Percentiles rank a stretch among this genome's conserved stretches.
Conservation (phyloP, 2,797 vertebrate genomes). For the Microcaecilia unicolor region DNA sequence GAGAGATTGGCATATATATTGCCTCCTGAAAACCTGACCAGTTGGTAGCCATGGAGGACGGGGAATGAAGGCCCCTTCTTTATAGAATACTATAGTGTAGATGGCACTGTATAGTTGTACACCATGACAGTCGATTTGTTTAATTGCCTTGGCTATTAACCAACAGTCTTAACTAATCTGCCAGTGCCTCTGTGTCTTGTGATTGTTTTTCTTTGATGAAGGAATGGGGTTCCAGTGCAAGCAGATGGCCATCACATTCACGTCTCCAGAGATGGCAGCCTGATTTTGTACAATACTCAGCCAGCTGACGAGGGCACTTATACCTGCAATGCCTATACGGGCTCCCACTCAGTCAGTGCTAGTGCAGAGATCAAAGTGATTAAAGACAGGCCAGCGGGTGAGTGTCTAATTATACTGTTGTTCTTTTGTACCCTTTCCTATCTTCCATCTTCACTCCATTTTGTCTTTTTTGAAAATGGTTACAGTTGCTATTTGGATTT, state of each 20-base stretch:
- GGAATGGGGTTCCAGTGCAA: constrained; percentile 78
- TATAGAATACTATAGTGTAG: too few species aligned
- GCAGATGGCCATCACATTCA: constrained; percentile 63
- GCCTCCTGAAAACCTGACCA: too few species aligned
- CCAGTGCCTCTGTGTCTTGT: not conserved
- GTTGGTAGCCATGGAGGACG: too few species aligned
- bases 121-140: too few species aligned
- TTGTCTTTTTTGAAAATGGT: too few species aligned
- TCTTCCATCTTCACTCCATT: too few species aligned
- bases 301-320: constrained; percentile 78
- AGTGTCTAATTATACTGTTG: too few species aligned
- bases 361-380: constrained; percentile 74
- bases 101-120: too few species aligned
- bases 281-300: constrained; percentile 66
- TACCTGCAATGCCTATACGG: constrained; percentile 84
- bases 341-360: constrained; percentile 80
- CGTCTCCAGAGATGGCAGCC: constrained; percentile 68
- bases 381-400: constrained; percentile 53
- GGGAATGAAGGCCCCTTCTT: too few species aligned
- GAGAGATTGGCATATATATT: too few species aligned
- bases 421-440: too few species aligned
- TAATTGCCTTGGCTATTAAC: not conserved
- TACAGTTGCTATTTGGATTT: too few species aligned
- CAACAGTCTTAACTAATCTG: not conserved
- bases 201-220: constrained; percentile 32